phyloP scores from a whole-genome alignment of 2,888 invertebrate genomes.

The Hydroisotoma schaefferi region DNA sequence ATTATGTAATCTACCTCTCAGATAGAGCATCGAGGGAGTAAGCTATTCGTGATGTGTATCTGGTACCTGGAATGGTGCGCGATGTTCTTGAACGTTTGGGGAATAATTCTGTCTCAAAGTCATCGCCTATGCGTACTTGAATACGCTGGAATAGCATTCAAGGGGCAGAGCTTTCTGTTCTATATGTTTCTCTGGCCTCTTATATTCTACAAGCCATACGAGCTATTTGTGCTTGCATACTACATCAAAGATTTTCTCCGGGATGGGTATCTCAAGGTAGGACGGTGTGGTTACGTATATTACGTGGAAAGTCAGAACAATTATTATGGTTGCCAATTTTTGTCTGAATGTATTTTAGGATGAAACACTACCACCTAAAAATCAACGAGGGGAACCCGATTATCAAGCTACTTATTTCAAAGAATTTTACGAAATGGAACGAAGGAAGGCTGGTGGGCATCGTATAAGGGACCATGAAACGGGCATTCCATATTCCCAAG shows the following conservation, averaged over 20 bases:
- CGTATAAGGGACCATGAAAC: no score
- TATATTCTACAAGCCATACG: slow-evolving; percentile 2
- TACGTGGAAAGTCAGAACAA: no score
- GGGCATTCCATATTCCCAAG: neutral
- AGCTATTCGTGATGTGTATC: neutral
- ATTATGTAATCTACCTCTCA: neutral
- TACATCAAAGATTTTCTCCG: slow-evolving; percentile 8
- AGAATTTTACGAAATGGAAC: neutral
- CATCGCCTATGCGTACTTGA: slow-evolving; percentile 4
- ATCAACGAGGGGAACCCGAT: neutral
- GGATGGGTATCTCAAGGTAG: neutral
- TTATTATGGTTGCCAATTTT: no score
- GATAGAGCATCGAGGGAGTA: slow-evolving; percentile 4
- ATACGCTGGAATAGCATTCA: neutral
- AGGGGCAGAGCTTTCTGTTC: neutral
- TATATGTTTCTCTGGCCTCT: neutral
- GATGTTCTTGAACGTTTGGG: neutral
- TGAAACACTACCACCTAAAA: neutral
- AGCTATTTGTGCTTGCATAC: neutral
- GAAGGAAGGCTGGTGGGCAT: no score
- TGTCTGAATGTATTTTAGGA: neutral
- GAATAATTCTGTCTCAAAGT: slow-evolving; percentile 2
- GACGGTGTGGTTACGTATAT: neutral
- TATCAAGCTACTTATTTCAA: neutral
- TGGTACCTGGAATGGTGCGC: slow-evolving; percentile 4